phyloP scores from a whole-genome alignment of 2,797 vertebrate species.

The Carcharodon carcharias region DNA sequence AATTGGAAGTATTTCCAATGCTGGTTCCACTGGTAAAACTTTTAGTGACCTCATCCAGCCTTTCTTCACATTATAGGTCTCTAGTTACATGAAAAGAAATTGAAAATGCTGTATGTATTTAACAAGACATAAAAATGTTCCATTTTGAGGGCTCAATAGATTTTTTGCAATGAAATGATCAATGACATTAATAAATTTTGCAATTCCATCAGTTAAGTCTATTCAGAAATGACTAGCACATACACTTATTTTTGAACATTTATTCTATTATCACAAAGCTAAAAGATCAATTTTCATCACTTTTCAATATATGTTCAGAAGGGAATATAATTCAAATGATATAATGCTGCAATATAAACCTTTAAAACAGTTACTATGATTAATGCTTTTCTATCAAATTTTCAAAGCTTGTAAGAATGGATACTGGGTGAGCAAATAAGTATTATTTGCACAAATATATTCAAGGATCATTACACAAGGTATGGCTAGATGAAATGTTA shows the following conservation, averaged over 20 bases:
- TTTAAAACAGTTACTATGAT: background rate
- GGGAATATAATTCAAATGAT: background rate
- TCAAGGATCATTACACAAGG: background rate
- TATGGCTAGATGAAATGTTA: background rate
- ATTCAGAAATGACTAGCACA: background rate
- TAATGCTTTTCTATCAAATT: background rate
- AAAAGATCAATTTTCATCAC: background rate
- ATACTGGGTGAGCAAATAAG: background rate
- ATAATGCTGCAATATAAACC: background rate
- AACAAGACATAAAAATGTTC: background rate
- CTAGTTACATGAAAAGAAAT: background rate
- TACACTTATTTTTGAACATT: background rate
- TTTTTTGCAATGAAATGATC: background rate
- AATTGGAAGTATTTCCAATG: background rate
- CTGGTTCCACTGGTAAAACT: background rate
- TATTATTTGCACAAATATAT: background rate
- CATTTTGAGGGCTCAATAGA: background rate
- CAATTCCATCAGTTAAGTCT: background rate
- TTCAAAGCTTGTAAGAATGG: background rate
- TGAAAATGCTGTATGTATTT: background rate
- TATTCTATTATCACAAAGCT: constrained; percentile 4
- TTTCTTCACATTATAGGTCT: background rate
- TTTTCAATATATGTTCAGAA: background rate
- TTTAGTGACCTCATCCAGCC: background rate
- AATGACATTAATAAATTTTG: background rate